A percentile compares a stretch with the other conserved stretches of the same genome.
Conservation (phyloP, 2,888 invertebrate genomes). For the Conistra vaccinii region DNA sequence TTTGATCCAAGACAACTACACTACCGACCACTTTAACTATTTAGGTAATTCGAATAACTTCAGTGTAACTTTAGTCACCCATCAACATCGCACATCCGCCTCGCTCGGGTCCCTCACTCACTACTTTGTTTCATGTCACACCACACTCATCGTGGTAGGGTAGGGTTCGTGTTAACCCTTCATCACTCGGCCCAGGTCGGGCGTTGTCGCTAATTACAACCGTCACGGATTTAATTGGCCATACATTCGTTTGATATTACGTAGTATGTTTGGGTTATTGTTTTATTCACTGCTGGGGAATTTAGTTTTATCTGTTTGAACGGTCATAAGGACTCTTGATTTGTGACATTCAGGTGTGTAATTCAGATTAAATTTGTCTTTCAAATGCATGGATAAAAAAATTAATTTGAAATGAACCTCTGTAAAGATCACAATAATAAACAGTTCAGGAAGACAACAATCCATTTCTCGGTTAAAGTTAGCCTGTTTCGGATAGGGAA, state of each 20-base stretch:
- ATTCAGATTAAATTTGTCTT: not conserved
- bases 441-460: not conserved
- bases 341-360: not conserved
- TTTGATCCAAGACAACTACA: not conserved
- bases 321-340: not conserved
- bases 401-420: not conserved
- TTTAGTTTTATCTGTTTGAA: not conserved
- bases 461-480: not conserved
- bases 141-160: constrained; percentile 29
- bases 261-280: not conserved
- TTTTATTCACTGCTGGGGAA: not conserved
- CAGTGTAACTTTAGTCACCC: not conserved
- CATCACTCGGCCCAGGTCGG: constrained; percentile 15
- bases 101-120: not conserved
- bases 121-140: constrained; percentile 31
- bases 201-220: constrained; percentile 36
- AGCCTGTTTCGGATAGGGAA: not conserved
- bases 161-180: constrained; percentile 44
- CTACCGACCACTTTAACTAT: not conserved
- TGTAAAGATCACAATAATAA: not conserved
- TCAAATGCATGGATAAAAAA: not conserved
- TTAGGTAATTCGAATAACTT: not conserved
- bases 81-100: not conserved
- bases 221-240: constrained; percentile 46
- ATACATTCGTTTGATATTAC: constrained; percentile 25